These are phyloP conservation scores for Mamestra brassicae DNA, from an alignment of 2,888 invertebrate genomes.

Conservation along the genomic window DNA sequence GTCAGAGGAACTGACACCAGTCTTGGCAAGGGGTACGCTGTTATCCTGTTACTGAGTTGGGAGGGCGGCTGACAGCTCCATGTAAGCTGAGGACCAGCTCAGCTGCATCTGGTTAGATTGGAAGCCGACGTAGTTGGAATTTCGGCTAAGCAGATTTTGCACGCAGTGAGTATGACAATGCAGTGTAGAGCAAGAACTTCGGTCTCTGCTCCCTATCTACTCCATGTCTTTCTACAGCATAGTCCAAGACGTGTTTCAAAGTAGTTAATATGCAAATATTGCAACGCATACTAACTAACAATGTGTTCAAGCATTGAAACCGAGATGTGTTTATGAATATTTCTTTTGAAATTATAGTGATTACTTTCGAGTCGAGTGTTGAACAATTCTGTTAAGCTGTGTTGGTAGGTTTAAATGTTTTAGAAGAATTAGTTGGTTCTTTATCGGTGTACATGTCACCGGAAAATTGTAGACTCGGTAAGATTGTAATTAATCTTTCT, in stretches of 20 bases:
- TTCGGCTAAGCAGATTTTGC: no score
- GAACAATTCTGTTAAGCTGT: background rate
- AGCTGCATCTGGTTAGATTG: no score
- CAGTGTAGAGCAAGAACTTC: background rate
- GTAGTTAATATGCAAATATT: slow-evolving; percentile 64
- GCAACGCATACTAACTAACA: slow-evolving; percentile 47
- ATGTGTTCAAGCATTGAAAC: slow-evolving; percentile 55
- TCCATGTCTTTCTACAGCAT: slow-evolving; percentile 9
- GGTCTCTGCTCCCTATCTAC: slow-evolving; percentile 22
- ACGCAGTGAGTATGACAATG: background rate
- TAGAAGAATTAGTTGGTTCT: background rate
- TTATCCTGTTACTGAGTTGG: no score
- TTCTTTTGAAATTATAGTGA: slow-evolving; percentile 59
- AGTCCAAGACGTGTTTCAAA: slow-evolving; percentile 38
- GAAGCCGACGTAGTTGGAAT: no score
- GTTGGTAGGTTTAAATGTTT: slow-evolving; percentile 16
- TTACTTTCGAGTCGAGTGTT: slow-evolving; percentile 39
- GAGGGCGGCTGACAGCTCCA: no score
- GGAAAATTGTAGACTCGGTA: no score
- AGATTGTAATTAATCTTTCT: no score
- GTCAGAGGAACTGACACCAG: no score
- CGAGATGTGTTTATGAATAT: slow-evolving; percentile 58
- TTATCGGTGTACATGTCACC: no score
- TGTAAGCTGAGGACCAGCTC: no score
- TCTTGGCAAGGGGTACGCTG: no score